phyloP scores from a whole-genome alignment of 2,113 vertebrate genomes.

The Motacilla tschutschensis region DNA sequence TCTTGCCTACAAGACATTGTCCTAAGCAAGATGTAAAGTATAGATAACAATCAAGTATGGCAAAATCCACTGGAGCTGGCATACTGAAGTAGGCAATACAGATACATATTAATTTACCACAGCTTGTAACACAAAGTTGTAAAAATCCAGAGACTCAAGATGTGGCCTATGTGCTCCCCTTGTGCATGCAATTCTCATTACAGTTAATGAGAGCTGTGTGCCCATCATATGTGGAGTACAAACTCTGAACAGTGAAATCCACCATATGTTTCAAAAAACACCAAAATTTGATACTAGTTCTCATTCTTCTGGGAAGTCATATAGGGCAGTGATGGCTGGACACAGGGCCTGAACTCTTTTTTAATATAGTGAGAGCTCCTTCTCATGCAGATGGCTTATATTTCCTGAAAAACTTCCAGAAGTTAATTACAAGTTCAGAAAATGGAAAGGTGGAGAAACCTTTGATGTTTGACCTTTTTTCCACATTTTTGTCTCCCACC shows the following conservation, averaged over 20 bases:
- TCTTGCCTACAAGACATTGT: not conserved
- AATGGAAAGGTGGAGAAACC: rapidly evolving
- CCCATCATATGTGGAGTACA: not conserved
- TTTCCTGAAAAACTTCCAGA: not conserved
- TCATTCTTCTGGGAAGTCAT: not conserved
- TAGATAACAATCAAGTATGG: not conserved
- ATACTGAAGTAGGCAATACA: not conserved
- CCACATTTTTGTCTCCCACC: not conserved
- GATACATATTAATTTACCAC: not conserved
- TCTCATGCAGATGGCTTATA: not conserved
- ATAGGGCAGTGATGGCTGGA: not conserved
- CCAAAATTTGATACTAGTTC: not conserved
- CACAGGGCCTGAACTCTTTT: not conserved
- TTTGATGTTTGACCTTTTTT: not conserved
- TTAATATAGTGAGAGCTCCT: not conserved
- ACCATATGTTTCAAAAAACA: not conserved
- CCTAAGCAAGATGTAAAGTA: not conserved
- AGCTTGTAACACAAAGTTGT: not conserved
- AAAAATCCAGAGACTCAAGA: not conserved
- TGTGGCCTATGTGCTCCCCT: not conserved
- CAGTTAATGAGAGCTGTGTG: slow-evolving; percentile 14
- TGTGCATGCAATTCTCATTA: not conserved
- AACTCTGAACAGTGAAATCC: not conserved
- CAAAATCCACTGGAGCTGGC: not conserved
- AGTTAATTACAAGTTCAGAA: not conserved